These are phyloP conservation scores for Oedothorax gibbosus DNA, from an alignment of 1,140 invertebrate species.

Conservation along the genomic window DNA sequence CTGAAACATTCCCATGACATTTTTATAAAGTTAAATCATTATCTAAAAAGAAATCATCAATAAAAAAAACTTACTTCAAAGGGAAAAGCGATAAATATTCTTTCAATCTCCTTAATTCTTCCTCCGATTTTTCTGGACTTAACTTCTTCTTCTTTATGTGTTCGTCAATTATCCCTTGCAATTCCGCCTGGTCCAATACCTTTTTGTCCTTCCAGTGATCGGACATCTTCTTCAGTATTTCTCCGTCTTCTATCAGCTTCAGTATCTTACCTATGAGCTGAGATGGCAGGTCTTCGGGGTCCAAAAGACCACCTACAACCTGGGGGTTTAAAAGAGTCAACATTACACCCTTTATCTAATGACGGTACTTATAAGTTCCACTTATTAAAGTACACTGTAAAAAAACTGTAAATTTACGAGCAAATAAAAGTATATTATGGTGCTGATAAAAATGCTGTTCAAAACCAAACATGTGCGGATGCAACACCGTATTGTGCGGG, in stretches of 20 bases:
- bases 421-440: too few relatives aligned
- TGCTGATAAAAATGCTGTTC: too few relatives aligned
- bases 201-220: neutral
- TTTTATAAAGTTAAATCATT: too few relatives aligned
- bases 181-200: neutral
- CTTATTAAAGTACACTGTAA: too few relatives aligned
- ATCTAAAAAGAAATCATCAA: too few relatives aligned
- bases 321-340: neutral
- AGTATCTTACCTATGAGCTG: conserved; percentile 28
- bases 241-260: conserved; percentile 18
- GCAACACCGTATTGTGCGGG: too few relatives aligned
- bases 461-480: too few relatives aligned
- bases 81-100: conserved; percentile 6
- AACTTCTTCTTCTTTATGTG: neutral
- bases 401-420: too few relatives aligned
- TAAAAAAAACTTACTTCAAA: neutral
- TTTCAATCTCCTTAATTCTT: neutral
- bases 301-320: neutral
- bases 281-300: conserved; percentile 8
- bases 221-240: neutral
- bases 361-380: too few relatives aligned
- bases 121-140: neutral
- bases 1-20: too few relatives aligned
- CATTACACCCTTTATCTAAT: too few relatives aligned
- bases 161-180: neutral